Percentiles rank a stretch among this genome's conserved stretches.
phyloP scores from a whole-genome alignment of 2,113 vertebrate genomes.

The Spizaetus ornatus region DNA sequence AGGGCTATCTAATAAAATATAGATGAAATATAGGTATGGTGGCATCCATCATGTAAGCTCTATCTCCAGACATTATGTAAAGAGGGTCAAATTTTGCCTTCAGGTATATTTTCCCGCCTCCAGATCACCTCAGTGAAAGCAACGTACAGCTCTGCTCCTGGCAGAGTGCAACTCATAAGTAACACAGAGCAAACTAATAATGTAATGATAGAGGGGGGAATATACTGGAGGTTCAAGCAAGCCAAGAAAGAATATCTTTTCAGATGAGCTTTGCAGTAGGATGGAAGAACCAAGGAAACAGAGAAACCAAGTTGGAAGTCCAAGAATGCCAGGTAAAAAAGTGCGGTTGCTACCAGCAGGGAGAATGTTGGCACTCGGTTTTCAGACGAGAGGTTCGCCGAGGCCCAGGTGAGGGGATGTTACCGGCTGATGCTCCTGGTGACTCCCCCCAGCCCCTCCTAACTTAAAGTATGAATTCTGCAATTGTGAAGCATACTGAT shows the following conservation, averaged over 20 bases:
- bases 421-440: background rate
- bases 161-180: background rate
- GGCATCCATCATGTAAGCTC: background rate
- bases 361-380: background rate
- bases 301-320: background rate
- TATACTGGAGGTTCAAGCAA: background rate
- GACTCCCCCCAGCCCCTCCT: background rate
- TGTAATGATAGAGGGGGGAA: background rate
- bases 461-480: background rate
- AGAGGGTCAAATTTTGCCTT: background rate
- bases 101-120: background rate
- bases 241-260: background rate
- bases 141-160: background rate
- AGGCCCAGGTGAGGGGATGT: background rate
- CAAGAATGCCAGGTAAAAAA: background rate
- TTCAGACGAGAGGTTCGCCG: background rate
- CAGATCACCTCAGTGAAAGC: background rate
- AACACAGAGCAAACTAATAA: background rate
- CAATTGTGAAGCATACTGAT: background rate
- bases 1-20: background rate
- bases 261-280: background rate
- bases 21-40: background rate
- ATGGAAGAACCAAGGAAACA: background rate
- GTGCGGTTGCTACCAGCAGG: background rate
- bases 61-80: background rate